Base-by-base conservation (phyloP, 2,113 vertebrate species). In the Todiramphus saurophagus region DNA sequence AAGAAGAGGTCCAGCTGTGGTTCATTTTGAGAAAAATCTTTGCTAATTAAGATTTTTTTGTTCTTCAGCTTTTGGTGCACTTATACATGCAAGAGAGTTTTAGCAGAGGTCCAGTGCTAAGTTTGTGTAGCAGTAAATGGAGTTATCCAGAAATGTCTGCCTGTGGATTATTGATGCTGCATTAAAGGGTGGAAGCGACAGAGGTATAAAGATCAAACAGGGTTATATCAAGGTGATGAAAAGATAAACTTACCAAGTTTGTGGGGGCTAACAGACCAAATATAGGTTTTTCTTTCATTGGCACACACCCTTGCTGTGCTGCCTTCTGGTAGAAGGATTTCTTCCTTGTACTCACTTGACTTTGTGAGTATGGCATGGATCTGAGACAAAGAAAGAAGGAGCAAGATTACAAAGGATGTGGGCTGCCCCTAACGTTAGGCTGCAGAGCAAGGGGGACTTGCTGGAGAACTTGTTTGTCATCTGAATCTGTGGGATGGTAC, bases 221-320 rank as follows among this genome's bases (percentile, higher is more conserved):
- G 21, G 30, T 17, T 74, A 37, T 83, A 64, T 18, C 8, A 58
- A 43, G 43, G 21, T 68, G 19, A 75, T 4, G 41, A 35, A 69
- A 41, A 72, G 33, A 79, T 17, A 70, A 63, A 39, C 95, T 93
- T 93, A 98, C 98, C 97, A 0, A 98, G 62, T 41, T n/a, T 96
- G 8, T 67, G 37, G 50, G 97, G 97, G 6, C 7, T 85, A 41
- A 98, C 16, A 56, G 85, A 90, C 98, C 98, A 98, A 28, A 97
- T 53, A 15, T 97, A 98, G 2, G 97, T 98, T 92, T 97, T 97
- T 51, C 70, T 97, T 90, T 97, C 96, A 74, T 96, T 97, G 70
- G 96, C 87, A 94, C 97, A 96, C 56, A 98, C 33, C 0, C 28
- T 55, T 28, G 92, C 81, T 75, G 51, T 67, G 62, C 76, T 84